Evolutionary conservation across 2,113 vertebrate genomes (phyloP).

Genomic region (Tachysurus vachellii): DNA sequence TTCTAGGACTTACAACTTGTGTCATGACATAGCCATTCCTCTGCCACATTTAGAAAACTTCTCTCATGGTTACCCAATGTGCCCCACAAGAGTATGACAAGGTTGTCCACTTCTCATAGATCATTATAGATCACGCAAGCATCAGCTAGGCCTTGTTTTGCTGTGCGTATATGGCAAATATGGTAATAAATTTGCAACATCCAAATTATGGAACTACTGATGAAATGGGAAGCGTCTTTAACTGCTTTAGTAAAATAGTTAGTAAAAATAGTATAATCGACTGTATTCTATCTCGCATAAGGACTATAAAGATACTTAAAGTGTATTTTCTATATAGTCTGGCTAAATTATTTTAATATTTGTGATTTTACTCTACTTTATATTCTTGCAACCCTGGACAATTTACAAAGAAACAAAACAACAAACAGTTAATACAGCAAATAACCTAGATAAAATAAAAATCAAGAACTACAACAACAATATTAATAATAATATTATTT

Average conservation of each 20-base stretch:
- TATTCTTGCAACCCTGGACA: background rate
- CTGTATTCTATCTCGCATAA: background rate
- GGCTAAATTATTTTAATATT: background rate
- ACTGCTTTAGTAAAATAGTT: background rate
- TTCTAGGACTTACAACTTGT: conserved; percentile 64
- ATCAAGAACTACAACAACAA: background rate
- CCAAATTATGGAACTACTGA: background rate
- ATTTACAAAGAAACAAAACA: background rate
- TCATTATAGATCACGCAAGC: conserved; percentile 61
- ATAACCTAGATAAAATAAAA: background rate
- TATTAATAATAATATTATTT: background rate
- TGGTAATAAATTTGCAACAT: background rate
- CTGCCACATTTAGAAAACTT: conserved; percentile 76
- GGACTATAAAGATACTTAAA: background rate
- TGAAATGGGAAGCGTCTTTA: background rate
- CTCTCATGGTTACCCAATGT: conserved; percentile 73
- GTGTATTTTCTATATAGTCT: background rate
- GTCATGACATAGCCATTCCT: conserved; percentile 76
- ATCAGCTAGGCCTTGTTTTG: conserved; percentile 48
- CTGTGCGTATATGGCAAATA: conserved; percentile 6
- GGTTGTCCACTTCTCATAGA: conserved; percentile 65
- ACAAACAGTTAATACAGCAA: background rate
- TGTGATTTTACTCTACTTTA: background rate
- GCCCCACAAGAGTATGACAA: conserved; percentile 70
- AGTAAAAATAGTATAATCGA: background rate